Evolutionary conservation across 2,113 vertebrate species (phyloP).

Genomic region (Emydocephalus ijimae): DNA sequence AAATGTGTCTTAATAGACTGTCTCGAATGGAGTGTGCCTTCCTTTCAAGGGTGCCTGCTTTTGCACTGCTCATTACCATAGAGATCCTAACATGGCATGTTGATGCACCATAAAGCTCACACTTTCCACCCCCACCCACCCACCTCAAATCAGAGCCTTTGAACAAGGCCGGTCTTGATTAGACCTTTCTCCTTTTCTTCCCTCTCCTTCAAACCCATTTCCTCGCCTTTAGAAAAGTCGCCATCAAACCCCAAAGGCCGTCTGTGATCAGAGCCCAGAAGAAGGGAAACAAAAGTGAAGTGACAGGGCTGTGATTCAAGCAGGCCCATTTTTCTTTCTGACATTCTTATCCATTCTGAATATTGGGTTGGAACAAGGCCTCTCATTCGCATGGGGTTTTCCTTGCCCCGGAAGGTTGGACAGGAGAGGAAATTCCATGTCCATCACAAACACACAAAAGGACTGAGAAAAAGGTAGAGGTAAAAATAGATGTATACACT

Average conservation of each 20-base stretch:
- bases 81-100: slow-evolving; percentile 80
- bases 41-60: slow-evolving; percentile 80
- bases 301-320: slow-evolving; percentile 75
- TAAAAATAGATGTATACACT: background rate
- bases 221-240: slow-evolving; percentile 83
- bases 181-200: slow-evolving; percentile 83
- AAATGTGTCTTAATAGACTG: slow-evolving; percentile 88
- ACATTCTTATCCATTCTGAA: slow-evolving; percentile 81
- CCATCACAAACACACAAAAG: background rate
- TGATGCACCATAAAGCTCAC: slow-evolving; percentile 84
- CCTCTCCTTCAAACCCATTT: slow-evolving; percentile 81
- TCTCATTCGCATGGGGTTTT: slow-evolving; percentile 73
- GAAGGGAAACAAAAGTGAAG: slow-evolving; percentile 80
- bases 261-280: slow-evolving; percentile 79
- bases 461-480: background rate
- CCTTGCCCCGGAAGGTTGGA: slow-evolving; percentile 80
- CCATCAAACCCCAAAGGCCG: slow-evolving; percentile 79
- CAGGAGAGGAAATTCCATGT: slow-evolving; percentile 74
- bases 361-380: slow-evolving; percentile 78
- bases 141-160: slow-evolving; percentile 69
- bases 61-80: slow-evolving; percentile 80
- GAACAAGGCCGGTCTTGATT: slow-evolving; percentile 84
- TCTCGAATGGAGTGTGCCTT: slow-evolving; percentile 82
- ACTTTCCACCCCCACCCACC: slow-evolving; percentile 70
- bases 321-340: slow-evolving; percentile 70